Evolutionary conservation across 2,113 vertebrate genomes (phyloP).

Genomic region (Mobula birostris): DNA sequence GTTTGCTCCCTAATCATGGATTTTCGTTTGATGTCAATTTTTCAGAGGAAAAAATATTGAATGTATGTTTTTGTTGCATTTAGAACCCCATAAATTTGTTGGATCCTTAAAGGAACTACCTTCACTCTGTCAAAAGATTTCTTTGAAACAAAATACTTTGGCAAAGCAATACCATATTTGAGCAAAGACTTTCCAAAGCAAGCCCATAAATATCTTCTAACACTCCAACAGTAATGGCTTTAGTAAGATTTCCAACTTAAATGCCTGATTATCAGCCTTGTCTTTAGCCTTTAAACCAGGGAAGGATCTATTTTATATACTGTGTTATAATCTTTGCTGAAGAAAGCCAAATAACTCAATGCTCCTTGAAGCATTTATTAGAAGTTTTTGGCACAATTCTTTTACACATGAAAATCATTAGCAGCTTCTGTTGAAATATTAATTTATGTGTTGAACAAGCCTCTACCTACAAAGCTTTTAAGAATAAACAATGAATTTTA

Average conservation of each 20-base stretch:
- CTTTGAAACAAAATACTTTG: slow-evolving; percentile 20
- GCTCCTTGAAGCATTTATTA: background rate
- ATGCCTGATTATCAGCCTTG: background rate
- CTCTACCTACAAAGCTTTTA: background rate
- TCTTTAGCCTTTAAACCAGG: background rate
- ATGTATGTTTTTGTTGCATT: slow-evolving; percentile 10
- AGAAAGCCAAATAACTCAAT: background rate
- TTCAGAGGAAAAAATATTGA: background rate
- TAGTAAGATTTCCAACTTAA: slow-evolving; percentile 21
- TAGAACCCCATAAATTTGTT: background rate
- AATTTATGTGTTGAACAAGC: background rate
- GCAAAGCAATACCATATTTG: background rate
- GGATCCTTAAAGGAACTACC: slow-evolving; percentile 3
- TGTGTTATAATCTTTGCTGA: background rate
- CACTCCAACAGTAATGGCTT: background rate
- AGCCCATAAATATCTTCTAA: background rate
- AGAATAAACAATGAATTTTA: background rate
- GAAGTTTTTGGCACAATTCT: background rate
- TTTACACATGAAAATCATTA: background rate
- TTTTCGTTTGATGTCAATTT: background rate
- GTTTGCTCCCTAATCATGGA: background rate
- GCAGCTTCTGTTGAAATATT: background rate
- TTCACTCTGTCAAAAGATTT: background rate
- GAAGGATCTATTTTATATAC: background rate
- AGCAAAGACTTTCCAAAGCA: background rate